Evolutionary conservation across 1,140 invertebrate genomes (phyloP), one percentile per base, ranked within the genome.

Genomic region (Pseudomyrmex concolor): DNA sequence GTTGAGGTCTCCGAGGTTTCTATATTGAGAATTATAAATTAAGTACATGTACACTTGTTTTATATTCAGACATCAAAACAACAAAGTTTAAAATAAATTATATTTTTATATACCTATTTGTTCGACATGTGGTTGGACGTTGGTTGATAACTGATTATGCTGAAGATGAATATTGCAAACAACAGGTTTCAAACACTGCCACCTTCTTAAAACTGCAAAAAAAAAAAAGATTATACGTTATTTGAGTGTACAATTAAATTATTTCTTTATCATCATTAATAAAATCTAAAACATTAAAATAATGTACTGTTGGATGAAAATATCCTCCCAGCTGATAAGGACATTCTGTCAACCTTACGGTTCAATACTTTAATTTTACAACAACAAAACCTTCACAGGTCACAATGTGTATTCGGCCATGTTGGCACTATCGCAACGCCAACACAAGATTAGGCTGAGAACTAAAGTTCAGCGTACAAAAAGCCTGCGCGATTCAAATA

Each of bases 261-360:
- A 34, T 34, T 7, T 34, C 4, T 34, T 34, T 7, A 7, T 34
- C 5, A 34, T 34, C 15, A 9, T 45, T 76, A 70, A 22, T 63
- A 66, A 13, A 48, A 45, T 19, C 10, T 2, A 10, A 64, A 22
- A 54, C 62, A 22, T 51, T 60, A 10, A 12, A n/a, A 60, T 19
- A 0, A 73, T 12, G 86, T 89, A 90, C 89, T 2, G 76, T 83
- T 85, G 9, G 12, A 63, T 13, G 63, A 76, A 51, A 87, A 54
- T 70, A 81, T 73, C 45, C 57, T 54, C 10, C 77, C 77, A 0
- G 62, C 62, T 25, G 86, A 62, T 48, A 60, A 83, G n/a, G 83
- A 81, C 88, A 89, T 90, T 76, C 17, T 12, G 4, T 3, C n/a
- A 55, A 55, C 7, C 25, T 70, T 12, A 10, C 25, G 0, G 10